phyloP scores from a whole-genome alignment of 2,113 vertebrate species.

The Corydoras maculifer region DNA sequence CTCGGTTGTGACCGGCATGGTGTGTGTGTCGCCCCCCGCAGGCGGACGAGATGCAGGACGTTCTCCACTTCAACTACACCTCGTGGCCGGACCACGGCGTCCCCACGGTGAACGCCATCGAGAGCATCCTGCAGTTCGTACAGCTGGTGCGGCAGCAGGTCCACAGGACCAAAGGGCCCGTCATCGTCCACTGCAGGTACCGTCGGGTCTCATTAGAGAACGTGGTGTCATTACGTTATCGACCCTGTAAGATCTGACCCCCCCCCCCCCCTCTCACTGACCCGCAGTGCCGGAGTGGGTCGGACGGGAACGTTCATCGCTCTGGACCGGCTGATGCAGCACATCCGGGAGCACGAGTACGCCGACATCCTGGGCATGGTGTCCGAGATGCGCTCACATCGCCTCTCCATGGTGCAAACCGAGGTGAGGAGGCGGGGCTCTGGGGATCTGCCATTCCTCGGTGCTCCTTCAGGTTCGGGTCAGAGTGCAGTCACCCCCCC shows the following conservation, averaged over 20 bases:
- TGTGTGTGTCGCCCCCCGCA: constrained; percentile 39
- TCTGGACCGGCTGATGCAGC: constrained; percentile 89
- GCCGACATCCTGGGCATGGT: constrained; percentile 88
- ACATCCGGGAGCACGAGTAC: constrained; percentile 87
- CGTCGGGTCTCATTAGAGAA: no score
- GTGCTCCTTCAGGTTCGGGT: no score
- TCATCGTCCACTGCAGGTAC: constrained; percentile 93
- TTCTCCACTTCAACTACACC: constrained; percentile 92
- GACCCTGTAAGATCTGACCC: no score
- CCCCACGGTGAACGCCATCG: constrained; percentile 82
- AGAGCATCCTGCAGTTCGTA: constrained; percentile 93
- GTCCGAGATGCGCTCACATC: constrained; percentile 86
- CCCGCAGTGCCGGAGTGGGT: constrained; percentile 84
- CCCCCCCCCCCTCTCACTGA: no score
- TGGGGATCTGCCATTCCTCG: no score
- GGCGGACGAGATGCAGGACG: constrained; percentile 83
- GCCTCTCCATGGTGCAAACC: constrained; percentile 96
- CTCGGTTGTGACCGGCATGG: no score
- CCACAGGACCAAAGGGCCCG: constrained; percentile 74
- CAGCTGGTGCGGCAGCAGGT: constrained; percentile 87
- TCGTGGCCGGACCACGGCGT: constrained; percentile 96
- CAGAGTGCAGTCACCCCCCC: no score
- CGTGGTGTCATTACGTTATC: no score
- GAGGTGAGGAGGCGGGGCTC: constrained; percentile 65
- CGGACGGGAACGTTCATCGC: constrained; percentile 93